A percentile compares a stretch with the other conserved stretches of the same genome.
Evolutionary conservation across 2,888 invertebrate species (phyloP).

Genomic region (Coleophora flavipennella): DNA sequence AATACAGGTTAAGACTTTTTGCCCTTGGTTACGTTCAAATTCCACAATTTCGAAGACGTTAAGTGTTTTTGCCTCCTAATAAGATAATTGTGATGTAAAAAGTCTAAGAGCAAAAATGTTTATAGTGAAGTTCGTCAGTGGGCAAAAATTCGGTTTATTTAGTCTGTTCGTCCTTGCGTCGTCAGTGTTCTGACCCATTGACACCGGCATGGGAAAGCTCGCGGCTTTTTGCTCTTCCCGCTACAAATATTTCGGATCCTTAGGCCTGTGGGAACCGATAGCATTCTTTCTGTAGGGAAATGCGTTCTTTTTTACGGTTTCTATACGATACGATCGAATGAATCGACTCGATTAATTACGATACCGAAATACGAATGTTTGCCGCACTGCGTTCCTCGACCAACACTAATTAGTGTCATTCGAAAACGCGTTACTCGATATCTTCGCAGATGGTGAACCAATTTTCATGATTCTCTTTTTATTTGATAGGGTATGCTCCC

Average conservation of each 20-base stretch:
- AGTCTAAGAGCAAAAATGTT: constrained; percentile 7
- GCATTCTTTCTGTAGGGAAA: constrained; percentile 59
- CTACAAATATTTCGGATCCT: constrained; percentile 47
- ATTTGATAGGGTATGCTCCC: too few species aligned
- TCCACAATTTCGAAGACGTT: constrained; percentile 25
- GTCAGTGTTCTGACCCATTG: constrained; percentile 40
- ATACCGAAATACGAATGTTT: constrained; percentile 40
- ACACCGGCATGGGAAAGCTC: constrained; percentile 61
- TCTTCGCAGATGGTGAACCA: too few species aligned
- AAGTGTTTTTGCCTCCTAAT: constrained; percentile 30
- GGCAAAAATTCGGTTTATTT: constrained; percentile 10
- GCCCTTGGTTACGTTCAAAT: constrained; percentile 21
- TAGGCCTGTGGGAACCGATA: constrained; percentile 68
- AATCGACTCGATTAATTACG: constrained; percentile 58
- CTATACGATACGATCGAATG: constrained; percentile 56
- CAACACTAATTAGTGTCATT: constrained; percentile 40
- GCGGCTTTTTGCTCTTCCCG: constrained; percentile 55
- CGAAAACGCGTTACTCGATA: too few species aligned
- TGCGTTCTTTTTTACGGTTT: constrained; percentile 48
- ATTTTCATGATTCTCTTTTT: too few species aligned
- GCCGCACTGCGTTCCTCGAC: constrained; percentile 30
- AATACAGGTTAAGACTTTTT: constrained; percentile 63
- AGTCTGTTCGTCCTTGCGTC: constrained; percentile 10
- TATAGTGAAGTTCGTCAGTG: constrained; percentile 8
- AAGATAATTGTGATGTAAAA: constrained; percentile 29